Percentiles rank a stretch among this genome's conserved stretches.
phyloP scores from a whole-genome alignment of 2,888 invertebrate species.

The Empis stercorea region DNA sequence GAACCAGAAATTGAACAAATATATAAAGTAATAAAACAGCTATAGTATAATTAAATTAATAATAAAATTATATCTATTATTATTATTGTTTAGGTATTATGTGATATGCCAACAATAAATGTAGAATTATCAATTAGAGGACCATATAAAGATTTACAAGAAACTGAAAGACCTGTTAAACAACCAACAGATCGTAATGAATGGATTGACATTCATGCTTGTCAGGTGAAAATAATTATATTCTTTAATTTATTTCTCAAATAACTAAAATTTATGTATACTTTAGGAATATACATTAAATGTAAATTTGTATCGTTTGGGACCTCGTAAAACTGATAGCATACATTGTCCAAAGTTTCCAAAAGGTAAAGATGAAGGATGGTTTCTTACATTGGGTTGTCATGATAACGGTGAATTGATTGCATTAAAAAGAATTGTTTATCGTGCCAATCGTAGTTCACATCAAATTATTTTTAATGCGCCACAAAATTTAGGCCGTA shows the following conservation, averaged over 20 bases:
- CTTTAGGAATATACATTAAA: constrained; percentile 53
- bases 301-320: constrained; percentile 43
- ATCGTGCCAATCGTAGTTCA: constrained; percentile 39
- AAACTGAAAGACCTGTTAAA: constrained; percentile 22
- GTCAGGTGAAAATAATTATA: constrained; percentile 39
- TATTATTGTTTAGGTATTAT: constrained; percentile 38
- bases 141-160: constrained; percentile 30
- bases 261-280: neutral
- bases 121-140: constrained; percentile 46
- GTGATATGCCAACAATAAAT: constrained; percentile 50
- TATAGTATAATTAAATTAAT: neutral
- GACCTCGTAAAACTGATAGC: constrained; percentile 44
- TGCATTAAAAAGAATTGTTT: constrained; percentile 63
- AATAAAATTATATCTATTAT: constrained; percentile 9
- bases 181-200: constrained; percentile 33
- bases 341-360: constrained; percentile 78
- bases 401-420: constrained; percentile 56
- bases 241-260: neutral
- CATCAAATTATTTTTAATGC: constrained; percentile 49
- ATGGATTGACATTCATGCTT: constrained; percentile 52
- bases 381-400: constrained; percentile 80
- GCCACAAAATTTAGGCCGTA: constrained; percentile 54
- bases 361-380: constrained; percentile 90
- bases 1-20: constrained; percentile 57
- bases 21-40: constrained; percentile 43